A percentile compares a stretch with the other conserved stretches of the same genome.
Conservation (phyloP, 2,797 vertebrate species). For the Pseudomugil gertrudae region DNA sequence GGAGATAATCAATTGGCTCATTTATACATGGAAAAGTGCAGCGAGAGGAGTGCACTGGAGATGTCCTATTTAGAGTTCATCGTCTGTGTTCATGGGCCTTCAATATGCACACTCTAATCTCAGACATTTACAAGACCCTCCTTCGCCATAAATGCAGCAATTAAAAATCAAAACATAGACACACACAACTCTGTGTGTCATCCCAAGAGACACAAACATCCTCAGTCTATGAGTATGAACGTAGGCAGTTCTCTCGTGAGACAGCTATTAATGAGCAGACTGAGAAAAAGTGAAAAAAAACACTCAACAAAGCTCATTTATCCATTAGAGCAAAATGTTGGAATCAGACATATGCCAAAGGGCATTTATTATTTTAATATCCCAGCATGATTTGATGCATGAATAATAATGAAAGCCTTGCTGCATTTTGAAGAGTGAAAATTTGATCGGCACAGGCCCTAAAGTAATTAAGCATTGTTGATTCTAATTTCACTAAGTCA, state of each 20-base stretch:
- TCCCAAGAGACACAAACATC: slow-evolving; percentile 75
- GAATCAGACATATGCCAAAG: slow-evolving; percentile 80
- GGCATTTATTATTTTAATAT: slow-evolving; percentile 72
- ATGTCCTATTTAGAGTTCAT: slow-evolving; percentile 73
- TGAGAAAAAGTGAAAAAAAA: slow-evolving; percentile 49
- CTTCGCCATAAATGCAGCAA: slow-evolving; percentile 76
- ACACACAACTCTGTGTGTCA: slow-evolving; percentile 47
- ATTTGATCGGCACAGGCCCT: slow-evolving; percentile 36
- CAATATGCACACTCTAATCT: slow-evolving; percentile 68
- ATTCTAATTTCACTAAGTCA: slow-evolving; percentile 35
- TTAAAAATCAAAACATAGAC: slow-evolving; percentile 73
- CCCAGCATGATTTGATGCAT: slow-evolving; percentile 51
- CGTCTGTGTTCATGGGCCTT: slow-evolving; percentile 49
- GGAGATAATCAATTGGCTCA: slow-evolving; percentile 81
- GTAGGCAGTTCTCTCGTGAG: slow-evolving; percentile 65
- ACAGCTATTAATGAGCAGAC: slow-evolving; percentile 73
- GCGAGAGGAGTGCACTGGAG: slow-evolving; percentile 64
- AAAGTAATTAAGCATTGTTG: slow-evolving; percentile 65
- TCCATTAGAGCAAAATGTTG: slow-evolving; percentile 84
- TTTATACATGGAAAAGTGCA: slow-evolving; percentile 68
- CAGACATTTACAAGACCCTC: slow-evolving; percentile 72
- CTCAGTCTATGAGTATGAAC: slow-evolving; percentile 67
- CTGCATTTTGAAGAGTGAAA: slow-evolving; percentile 43
- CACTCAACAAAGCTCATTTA: slow-evolving; percentile 82
- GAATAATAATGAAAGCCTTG: slow-evolving; percentile 54